phyloP scores from a whole-genome alignment of 2,888 invertebrate genomes.

The Luperina nickerlii region DNA sequence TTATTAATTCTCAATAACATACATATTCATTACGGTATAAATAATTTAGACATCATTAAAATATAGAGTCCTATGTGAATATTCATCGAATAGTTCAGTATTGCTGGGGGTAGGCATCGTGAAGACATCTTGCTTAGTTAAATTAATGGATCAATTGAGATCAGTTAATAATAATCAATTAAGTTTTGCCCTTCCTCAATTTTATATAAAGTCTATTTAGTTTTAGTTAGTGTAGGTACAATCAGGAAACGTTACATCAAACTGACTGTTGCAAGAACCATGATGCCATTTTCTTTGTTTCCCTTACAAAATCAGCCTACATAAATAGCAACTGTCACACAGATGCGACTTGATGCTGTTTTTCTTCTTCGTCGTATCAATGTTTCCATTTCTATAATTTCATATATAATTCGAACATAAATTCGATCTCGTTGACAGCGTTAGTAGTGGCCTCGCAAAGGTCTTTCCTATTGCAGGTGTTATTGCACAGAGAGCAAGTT shows the following conservation, averaged over 20 bases:
- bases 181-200: not conserved
- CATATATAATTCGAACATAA: not conserved
- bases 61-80: constrained; percentile 1
- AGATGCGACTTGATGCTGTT: not conserved
- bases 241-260: constrained; percentile 1
- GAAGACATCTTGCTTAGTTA: too few relatives aligned
- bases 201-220: not conserved
- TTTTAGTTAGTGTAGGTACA: constrained; percentile 1
- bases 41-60: constrained; percentile 19
- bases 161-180: not conserved
- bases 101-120: not conserved
- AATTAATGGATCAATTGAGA: not conserved
- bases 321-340: not conserved
- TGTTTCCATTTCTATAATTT: not conserved
- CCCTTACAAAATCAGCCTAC: too few relatives aligned
- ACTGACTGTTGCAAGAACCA: not conserved
- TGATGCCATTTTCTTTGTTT: not conserved
- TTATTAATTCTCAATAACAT: constrained; percentile 43
- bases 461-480: not conserved
- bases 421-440: not conserved
- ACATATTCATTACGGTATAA: constrained; percentile 17
- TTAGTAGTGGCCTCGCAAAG: not conserved
- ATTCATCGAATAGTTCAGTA: constrained; percentile 7
- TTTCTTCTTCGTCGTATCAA: not conserved
- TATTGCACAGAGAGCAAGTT: not conserved